Percentiles rank a stretch among this genome's conserved stretches.
phyloP scores from a whole-genome alignment of 2,113 vertebrate species.

The Lynx canadensis region DNA sequence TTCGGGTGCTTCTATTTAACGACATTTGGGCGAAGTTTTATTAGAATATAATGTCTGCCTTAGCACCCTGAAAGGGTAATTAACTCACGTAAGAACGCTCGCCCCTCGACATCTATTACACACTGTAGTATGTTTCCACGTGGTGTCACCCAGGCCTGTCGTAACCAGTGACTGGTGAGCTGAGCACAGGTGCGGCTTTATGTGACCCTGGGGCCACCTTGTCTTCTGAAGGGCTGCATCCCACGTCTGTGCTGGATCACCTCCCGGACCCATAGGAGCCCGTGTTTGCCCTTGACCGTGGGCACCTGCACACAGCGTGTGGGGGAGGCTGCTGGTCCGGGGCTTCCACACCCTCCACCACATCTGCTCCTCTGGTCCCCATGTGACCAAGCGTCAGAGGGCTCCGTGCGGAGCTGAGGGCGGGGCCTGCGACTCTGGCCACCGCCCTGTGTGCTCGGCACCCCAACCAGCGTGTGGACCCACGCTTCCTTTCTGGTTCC shows the following conservation, averaged over 20 bases:
- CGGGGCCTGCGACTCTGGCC: rapidly evolving
- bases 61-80: background rate
- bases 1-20: background rate
- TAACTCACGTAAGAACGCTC: background rate
- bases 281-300: rapidly evolving
- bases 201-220: too few relatives aligned
- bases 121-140: background rate
- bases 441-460: rapidly evolving
- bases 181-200: rapidly evolving
- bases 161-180: background rate
- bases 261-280: background rate
- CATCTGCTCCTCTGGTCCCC: too few relatives aligned
- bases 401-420: too few relatives aligned
- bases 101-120: too few relatives aligned
- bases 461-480: background rate
- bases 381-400: background rate
- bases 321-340: background rate
- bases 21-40: rapidly evolving
- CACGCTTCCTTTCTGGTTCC: background rate
- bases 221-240: background rate
- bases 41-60: background rate
- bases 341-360: background rate
- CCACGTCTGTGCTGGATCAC: rapidly evolving
- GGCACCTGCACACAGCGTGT: background rate
- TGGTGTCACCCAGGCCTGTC: background rate